phyloP scores from a whole-genome alignment of 1,140 invertebrate species.

The Drosophila ficusphila region DNA sequence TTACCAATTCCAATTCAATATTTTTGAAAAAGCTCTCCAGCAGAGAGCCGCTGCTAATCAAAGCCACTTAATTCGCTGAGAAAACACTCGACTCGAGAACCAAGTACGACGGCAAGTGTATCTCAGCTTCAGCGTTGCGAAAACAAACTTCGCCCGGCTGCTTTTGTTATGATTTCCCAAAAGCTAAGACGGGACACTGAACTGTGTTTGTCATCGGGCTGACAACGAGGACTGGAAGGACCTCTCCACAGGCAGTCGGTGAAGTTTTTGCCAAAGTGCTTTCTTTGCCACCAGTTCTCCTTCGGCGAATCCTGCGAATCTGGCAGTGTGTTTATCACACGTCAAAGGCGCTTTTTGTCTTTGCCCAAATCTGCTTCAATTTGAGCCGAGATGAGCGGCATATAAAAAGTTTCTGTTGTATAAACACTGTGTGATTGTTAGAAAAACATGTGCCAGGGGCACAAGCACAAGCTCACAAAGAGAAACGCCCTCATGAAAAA shows the following conservation, averaged over 20 bases:
- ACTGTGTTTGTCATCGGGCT: conserved; percentile 68
- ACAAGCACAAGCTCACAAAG: conserved; percentile 13
- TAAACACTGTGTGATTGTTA: conserved; percentile 82
- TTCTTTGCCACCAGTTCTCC: conserved; percentile 20
- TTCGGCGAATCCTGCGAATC: conserved; percentile 1
- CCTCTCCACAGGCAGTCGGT: conserved; percentile 54
- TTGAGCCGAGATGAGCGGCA: conserved; percentile 53
- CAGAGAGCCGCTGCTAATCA: conserved; percentile 30
- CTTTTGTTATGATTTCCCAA: conserved; percentile 69
- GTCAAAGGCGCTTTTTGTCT: conserved; percentile 81
- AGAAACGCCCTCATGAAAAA: conserved; percentile 16
- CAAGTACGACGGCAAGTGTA: conserved; percentile 53
- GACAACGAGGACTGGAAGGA: conserved; percentile 15
- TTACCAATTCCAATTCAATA: background rate
- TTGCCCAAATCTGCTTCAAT: conserved; percentile 78
- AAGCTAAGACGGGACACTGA: conserved; percentile 50
- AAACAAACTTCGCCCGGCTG: conserved; percentile 44
- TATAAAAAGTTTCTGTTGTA: conserved; percentile 80
- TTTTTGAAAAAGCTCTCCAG: background rate
- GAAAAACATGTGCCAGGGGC: conserved; percentile 77
- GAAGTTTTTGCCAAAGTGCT: conserved; percentile 72
- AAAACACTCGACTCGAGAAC: conserved; percentile 39
- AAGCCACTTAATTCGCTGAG: conserved; percentile 34
- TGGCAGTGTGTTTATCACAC: conserved; percentile 62
- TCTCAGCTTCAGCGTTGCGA: conserved; percentile 51